phyloP scores from a whole-genome alignment of 2,113 vertebrate species.

The Trogon melanurus region DNA sequence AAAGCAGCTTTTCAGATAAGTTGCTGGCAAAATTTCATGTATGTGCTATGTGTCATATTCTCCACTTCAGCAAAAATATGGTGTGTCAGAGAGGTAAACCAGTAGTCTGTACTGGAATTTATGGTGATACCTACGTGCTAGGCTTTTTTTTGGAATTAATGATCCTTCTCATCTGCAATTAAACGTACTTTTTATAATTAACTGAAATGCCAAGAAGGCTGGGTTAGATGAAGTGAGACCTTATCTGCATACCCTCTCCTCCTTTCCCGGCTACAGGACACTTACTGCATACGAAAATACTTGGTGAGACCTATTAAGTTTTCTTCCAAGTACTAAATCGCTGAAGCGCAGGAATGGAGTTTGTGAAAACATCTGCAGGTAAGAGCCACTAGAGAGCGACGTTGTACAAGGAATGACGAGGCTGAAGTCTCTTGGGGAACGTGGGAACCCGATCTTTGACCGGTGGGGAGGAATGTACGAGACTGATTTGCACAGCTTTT shows the following conservation, averaged over 20 bases:
- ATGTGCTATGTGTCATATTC: not conserved
- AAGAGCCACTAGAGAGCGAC: conserved; percentile 67
- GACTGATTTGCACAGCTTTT: fast-evolving
- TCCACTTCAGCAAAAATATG: fast-evolving
- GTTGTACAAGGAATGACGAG: conserved; percentile 59
- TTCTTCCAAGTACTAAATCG: not conserved
- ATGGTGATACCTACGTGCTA: fast-evolving
- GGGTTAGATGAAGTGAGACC: not conserved
- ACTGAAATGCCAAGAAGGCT: not conserved
- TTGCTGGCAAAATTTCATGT: not conserved
- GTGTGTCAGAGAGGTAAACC: not conserved
- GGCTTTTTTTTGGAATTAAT: not conserved
- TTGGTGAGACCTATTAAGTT: not conserved
- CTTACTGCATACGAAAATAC: not conserved
- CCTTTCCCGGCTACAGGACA: not conserved
- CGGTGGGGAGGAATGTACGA: fast-evolving
- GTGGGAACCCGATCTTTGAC: fast-evolving
- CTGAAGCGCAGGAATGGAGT: not conserved
- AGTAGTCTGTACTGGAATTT: not conserved
- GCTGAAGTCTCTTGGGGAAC: fast-evolving
- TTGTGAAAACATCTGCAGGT: not conserved
- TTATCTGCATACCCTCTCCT: not conserved
- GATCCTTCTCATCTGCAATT: not conserved
- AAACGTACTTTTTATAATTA: not conserved
- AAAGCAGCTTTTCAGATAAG: not conserved